A percentile compares a stretch with the other conserved stretches of the same genome.
phyloP scores from a whole-genome alignment of 37 sponge, comb jelly and placozoan genomes.

The Cladorhizidae sp. region DNA sequence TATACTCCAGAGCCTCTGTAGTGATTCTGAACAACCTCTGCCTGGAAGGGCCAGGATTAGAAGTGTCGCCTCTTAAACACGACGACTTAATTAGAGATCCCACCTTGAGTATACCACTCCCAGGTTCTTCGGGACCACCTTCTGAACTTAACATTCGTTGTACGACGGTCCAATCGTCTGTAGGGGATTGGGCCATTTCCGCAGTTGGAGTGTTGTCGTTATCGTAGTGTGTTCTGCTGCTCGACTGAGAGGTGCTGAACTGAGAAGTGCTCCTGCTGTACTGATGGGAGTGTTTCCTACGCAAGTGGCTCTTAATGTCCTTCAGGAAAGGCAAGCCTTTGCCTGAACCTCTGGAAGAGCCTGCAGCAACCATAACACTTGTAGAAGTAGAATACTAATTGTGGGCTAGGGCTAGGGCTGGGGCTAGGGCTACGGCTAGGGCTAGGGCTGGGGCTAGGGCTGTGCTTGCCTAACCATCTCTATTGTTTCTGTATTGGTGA shows the following conservation, averaged over 20 bases:
- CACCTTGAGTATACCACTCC: neutral
- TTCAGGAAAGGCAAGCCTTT: slow-evolving; percentile 3
- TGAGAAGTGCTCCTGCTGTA: neutral
- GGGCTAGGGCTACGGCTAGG: too few relatives aligned
- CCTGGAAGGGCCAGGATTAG: slow-evolving; percentile 28
- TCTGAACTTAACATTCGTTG: neutral
- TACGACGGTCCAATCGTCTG: too few relatives aligned
- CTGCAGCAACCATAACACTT: too few relatives aligned
- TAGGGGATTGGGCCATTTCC: neutral
- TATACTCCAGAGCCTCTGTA: slow-evolving; percentile 50
- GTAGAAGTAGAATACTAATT: too few relatives aligned
- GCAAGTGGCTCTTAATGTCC: neutral
- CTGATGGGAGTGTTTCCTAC: neutral
- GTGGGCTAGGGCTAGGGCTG: too few relatives aligned
- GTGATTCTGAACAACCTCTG: slow-evolving; percentile 47
- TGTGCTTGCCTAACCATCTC: too few relatives aligned
- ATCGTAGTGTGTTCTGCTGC: neutral
- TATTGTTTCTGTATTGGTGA: too few relatives aligned
- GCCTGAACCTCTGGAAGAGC: neutral
- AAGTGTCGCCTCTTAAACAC: neutral
- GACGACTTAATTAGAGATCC: slow-evolving; percentile 31
- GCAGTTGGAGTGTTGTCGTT: neutral
- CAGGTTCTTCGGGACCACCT: neutral
- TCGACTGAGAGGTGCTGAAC: neutral
- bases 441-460: too few relatives aligned